Evolutionary conservation across 1,140 invertebrate genomes (phyloP).

Genomic region (Trichonephila inaurata): DNA sequence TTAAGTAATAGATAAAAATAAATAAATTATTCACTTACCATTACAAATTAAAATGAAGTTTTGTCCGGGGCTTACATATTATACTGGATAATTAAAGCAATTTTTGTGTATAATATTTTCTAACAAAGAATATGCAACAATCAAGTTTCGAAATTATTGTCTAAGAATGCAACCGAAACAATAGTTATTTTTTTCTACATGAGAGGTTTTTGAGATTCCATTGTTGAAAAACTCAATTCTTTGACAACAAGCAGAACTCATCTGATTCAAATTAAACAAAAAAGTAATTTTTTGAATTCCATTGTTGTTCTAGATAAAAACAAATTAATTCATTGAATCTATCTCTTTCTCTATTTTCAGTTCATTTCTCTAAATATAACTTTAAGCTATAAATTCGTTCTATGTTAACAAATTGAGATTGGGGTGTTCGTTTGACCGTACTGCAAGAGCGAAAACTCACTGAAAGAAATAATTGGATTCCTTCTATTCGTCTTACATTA

Average conservation of each 20-base stretch:
- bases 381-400: not conserved
- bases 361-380: not conserved
- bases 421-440: not conserved
- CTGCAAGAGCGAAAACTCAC: too few species aligned
- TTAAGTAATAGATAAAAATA: not conserved
- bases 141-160: not conserved
- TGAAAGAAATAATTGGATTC: too few species aligned
- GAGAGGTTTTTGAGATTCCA: not conserved
- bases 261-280: not conserved
- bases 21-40: not conserved
- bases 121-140: not conserved
- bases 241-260: not conserved
- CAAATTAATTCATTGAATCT: not conserved
- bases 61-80: not conserved
- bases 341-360: not conserved
- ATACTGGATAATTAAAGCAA: not conserved
- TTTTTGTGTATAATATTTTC: not conserved
- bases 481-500: too few species aligned
- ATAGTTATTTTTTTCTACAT: not conserved
- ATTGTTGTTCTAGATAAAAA: not conserved
- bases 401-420: not conserved
- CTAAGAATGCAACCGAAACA: not conserved
- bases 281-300: not conserved
- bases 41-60: not conserved
- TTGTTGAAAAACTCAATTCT: not conserved